Percentiles rank a stretch among this genome's conserved stretches.
Evolutionary conservation across 2,797 vertebrate genomes (phyloP).

Genomic region (Triplophysa bombifrons): DNA sequence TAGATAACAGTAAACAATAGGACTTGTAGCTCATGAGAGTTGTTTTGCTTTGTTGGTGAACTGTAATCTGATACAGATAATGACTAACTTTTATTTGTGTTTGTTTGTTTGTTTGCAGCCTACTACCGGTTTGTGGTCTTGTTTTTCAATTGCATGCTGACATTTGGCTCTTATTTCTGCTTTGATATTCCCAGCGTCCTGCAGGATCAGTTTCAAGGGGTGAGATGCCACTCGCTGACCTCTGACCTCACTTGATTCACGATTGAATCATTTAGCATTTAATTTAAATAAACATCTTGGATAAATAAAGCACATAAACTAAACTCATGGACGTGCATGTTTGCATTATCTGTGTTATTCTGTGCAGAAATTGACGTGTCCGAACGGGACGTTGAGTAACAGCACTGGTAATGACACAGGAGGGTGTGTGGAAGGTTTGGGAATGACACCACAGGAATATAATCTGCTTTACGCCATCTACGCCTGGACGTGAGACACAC

Average conservation of each 20-base stretch:
- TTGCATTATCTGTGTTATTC: slow-evolving; percentile 6
- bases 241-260: not conserved
- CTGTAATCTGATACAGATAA: not conserved
- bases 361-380: slow-evolving; percentile 76
- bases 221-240: slow-evolving; percentile 58
- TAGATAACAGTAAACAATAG: not conserved
- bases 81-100: slow-evolving; percentile 34
- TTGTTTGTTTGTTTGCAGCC: slow-evolving; percentile 59
- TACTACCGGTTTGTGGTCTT: slow-evolving; percentile 83
- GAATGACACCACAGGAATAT: slow-evolving; percentile 84
- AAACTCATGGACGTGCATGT: not conserved
- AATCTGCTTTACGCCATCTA: slow-evolving; percentile 84
- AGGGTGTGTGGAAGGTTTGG: slow-evolving; percentile 77
- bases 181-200: slow-evolving; percentile 84
- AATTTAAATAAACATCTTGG: too few species aligned
- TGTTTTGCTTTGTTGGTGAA: not conserved
- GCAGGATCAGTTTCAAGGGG: slow-evolving; percentile 85
- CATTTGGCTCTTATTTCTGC: slow-evolving; percentile 85
- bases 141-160: slow-evolving; percentile 85
- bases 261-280: not conserved
- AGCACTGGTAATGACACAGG: slow-evolving; percentile 68
- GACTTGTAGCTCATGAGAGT: not conserved
- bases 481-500: slow-evolving; percentile 77
- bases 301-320: too few species aligned
- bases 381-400: slow-evolving; percentile 70